Percentiles rank a stretch among this genome's conserved stretches.
Conservation (phyloP, 1,140 invertebrate genomes). For the Contarinia nasturtii region DNA sequence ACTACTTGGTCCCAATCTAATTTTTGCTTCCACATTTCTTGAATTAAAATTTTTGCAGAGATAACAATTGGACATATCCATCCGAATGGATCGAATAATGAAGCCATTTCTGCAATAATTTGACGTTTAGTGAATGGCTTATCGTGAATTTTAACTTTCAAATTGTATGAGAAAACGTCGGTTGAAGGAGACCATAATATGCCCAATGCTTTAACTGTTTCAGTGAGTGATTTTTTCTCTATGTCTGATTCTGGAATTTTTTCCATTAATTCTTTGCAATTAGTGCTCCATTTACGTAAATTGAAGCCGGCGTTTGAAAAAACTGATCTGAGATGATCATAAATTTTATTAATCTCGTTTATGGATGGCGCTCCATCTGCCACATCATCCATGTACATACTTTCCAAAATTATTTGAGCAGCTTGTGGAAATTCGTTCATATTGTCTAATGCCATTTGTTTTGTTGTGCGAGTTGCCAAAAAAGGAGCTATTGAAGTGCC, state of each 20-base stretch:
- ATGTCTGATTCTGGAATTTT: background rate
- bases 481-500: conserved; percentile 13
- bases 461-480: conserved; percentile 11
- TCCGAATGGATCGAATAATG: conserved; percentile 21
- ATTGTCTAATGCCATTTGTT: conserved; percentile 7
- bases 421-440: background rate
- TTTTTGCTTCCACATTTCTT: conserved; percentile 15
- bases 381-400: conserved; percentile 29
- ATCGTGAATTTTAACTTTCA: background rate
- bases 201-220: conserved; percentile 11
- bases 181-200: conserved; percentile 8
- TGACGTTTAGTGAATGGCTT: conserved; percentile 6
- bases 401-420: conserved; percentile 1
- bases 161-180: conserved; percentile 10
- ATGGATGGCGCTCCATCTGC: conserved; percentile 13
- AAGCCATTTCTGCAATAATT: conserved; percentile 12
- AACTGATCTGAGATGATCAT: conserved; percentile 9
- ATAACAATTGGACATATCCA: conserved; percentile 16
- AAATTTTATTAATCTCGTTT: conserved; percentile 6
- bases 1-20: conserved; percentile 15
- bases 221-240: conserved; percentile 4
- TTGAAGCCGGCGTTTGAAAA: conserved; percentile 7
- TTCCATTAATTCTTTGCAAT: conserved; percentile 1
- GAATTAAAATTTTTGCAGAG: conserved; percentile 18
- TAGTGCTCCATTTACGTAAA: conserved; percentile 15